Conservation (phyloP, 2,113 vertebrate species). For the Pangasianodon hypophthalmus region DNA sequence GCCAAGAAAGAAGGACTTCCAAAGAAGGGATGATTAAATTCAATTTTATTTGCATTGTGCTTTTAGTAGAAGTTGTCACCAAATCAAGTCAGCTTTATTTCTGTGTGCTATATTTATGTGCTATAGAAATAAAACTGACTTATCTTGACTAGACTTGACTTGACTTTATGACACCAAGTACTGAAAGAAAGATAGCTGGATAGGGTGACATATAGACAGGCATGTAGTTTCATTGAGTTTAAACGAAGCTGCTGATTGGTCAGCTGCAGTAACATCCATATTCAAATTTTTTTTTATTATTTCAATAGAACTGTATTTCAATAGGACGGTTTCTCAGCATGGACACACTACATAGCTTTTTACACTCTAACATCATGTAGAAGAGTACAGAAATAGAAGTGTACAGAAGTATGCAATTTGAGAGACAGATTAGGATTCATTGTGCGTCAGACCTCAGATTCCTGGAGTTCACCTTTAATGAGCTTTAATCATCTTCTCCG, state of each 20-base stretch:
- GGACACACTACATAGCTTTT: background rate
- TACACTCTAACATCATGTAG: background rate
- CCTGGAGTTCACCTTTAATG: constrained; percentile 6
- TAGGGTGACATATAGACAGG: background rate
- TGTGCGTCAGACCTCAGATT: background rate
- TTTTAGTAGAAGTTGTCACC: background rate
- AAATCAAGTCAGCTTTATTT: no score
- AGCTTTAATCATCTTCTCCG: background rate
- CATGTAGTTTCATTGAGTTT: background rate
- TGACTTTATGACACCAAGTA: background rate
- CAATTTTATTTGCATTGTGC: background rate
- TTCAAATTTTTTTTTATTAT: no score
- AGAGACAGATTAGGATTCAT: background rate
- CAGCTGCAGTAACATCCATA: background rate
- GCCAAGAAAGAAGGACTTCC: background rate
- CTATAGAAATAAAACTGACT: background rate
- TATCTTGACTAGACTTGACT: background rate
- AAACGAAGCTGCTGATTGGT: background rate
- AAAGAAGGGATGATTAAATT: background rate
- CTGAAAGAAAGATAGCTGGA: background rate
- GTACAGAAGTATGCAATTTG: background rate
- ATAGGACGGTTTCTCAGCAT: background rate
- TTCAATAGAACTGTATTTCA: background rate
- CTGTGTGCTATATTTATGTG: background rate
- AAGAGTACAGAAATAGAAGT: background rate